A percentile compares a stretch with the other conserved stretches of the same genome.
phyloP scores from a whole-genome alignment of 2,113 vertebrate genomes.

The Pipa parva region DNA sequence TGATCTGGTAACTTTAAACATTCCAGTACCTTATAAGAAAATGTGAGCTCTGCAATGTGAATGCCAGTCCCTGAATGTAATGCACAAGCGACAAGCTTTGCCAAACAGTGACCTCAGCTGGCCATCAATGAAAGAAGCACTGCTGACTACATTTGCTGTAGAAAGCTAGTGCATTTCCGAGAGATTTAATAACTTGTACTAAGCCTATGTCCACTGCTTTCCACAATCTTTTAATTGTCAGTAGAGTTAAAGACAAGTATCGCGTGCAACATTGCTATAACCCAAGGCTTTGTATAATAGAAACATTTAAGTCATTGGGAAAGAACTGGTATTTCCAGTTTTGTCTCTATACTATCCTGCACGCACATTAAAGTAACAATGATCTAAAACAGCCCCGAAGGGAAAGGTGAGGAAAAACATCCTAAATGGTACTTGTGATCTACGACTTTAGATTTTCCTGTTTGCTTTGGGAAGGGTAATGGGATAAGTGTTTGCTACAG shows the following conservation, averaged over 20 bases:
- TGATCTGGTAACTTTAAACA: no score
- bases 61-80: no score
- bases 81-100: no score
- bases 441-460: conserved; percentile 57
- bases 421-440: conserved; percentile 37
- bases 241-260: conserved; percentile 61
- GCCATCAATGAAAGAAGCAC: background rate
- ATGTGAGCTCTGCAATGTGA: no score
- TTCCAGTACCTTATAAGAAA: no score
- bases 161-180: no score
- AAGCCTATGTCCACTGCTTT: conserved; percentile 44
- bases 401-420: conserved; percentile 39
- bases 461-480: conserved; percentile 32
- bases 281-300: conserved; percentile 73
- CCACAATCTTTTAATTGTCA: conserved; percentile 51
- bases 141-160: no score
- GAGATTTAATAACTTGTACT: no score
- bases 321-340: conserved; percentile 82
- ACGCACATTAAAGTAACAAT: conserved; percentile 65
- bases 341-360: conserved; percentile 66
- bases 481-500: conserved; percentile 28
- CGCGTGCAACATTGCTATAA: conserved; percentile 72
- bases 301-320: conserved; percentile 67
- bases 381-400: conserved; percentile 57
- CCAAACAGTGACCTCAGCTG: background rate